These are phyloP conservation scores for Australoheros facetus DNA, from an alignment of 2,797 vertebrate species.

Conservation along the genomic window DNA sequence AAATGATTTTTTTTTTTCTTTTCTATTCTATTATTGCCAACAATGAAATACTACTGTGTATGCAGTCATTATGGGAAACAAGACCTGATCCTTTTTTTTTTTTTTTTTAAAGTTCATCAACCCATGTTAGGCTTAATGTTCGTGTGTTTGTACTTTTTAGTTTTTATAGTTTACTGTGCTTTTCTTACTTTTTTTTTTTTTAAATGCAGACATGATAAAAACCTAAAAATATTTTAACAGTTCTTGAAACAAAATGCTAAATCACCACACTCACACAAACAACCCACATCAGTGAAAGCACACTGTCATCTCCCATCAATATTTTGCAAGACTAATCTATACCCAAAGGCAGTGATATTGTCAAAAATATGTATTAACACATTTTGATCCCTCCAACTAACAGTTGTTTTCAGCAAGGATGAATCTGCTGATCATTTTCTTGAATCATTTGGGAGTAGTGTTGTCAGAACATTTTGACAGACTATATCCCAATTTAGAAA, in stretches of 20 bases:
- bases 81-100: neutral
- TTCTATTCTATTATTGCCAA: neutral
- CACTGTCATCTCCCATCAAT: neutral
- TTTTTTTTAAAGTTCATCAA: too few relatives aligned
- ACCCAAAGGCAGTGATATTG: neutral
- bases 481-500: rapidly evolving
- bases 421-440: neutral
- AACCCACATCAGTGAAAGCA: neutral
- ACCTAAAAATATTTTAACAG: neutral
- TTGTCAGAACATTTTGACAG: neutral
- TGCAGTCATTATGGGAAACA: neutral
- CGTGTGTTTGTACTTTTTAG: neutral
- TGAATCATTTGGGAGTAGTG: too few relatives aligned
- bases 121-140: neutral
- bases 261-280: neutral
- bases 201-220: neutral
- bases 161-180: neutral
- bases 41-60: neutral
- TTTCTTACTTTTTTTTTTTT: neutral
- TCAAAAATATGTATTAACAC: neutral
- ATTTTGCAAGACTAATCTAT: neutral
- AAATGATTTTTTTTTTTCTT: slow-evolving; percentile 8
- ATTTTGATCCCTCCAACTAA: neutral
- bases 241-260: neutral
- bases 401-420: neutral